phyloP scores from a whole-genome alignment of 2,113 vertebrate species.

The Seriola dumerili region DNA sequence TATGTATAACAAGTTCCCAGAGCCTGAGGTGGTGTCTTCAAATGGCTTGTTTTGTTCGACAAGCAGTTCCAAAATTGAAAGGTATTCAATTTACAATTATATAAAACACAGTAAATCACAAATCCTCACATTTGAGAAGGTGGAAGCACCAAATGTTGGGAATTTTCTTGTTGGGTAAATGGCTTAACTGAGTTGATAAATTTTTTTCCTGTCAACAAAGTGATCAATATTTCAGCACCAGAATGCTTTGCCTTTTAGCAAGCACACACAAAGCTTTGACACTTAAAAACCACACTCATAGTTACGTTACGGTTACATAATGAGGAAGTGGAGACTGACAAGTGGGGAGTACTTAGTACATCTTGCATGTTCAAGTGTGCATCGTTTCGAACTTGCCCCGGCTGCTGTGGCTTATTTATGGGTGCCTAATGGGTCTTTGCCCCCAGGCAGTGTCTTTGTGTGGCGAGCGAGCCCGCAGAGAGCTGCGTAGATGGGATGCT shows the following conservation, averaged over 20 bases:
- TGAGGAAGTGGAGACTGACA: not conserved
- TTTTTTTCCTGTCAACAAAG: not conserved
- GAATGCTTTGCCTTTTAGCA: no score
- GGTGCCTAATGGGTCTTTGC: slow-evolving; percentile 48
- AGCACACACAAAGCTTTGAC: no score
- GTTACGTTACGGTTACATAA: not conserved
- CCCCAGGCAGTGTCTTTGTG: slow-evolving; percentile 39
- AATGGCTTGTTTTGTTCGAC: no score
- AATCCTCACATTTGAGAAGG: no score
- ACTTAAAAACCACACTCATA: not conserved
- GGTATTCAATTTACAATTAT: no score
- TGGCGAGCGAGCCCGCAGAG: slow-evolving; percentile 23
- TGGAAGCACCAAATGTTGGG: no score
- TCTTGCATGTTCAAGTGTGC: slow-evolving; percentile 9
- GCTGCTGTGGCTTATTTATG: slow-evolving; percentile 44
- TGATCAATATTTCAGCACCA: no score
- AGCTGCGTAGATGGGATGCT: slow-evolving; percentile 49
- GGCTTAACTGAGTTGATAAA: not conserved
- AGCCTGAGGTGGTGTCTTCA: no score
- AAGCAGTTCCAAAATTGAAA: no score
- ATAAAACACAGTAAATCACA: no score
- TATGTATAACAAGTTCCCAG: no score
- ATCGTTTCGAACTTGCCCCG: not conserved
- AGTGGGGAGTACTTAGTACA: not conserved
- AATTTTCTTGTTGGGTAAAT: not conserved